Percentiles rank a stretch among this genome's conserved stretches.
These are phyloP conservation scores for Tragelaphus scriptus DNA, from an alignment of 2,113 vertebrate species.

Conservation along the genomic window DNA sequence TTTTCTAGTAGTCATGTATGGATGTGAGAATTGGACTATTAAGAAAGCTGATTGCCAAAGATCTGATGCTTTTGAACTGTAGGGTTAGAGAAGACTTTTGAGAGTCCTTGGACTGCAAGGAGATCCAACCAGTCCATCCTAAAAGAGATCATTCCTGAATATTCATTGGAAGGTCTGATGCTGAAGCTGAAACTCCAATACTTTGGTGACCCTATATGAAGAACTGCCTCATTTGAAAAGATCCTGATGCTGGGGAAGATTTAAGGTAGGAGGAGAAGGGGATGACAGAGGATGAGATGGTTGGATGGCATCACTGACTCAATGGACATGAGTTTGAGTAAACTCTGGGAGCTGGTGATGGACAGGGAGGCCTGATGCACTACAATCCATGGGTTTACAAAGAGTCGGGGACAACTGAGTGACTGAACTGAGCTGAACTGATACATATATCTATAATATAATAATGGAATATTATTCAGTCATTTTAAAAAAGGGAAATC, in stretches of 20 bases:
- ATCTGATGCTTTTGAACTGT: not conserved
- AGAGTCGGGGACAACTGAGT: fast-evolving
- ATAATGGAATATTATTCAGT: not conserved
- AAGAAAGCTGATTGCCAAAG: not conserved
- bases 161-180: not conserved
- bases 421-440: not conserved
- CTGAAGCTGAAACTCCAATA: not conserved
- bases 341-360: not conserved
- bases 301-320: not conserved
- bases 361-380: not conserved
- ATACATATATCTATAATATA: not conserved
- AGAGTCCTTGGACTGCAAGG: not conserved
- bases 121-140: not conserved
- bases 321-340: not conserved
- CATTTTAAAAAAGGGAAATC: not conserved
- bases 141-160: not conserved
- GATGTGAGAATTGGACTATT: not conserved
- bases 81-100: not conserved
- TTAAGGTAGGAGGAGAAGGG: not conserved
- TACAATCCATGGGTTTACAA: not conserved
- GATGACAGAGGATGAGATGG: not conserved
- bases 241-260: not conserved
- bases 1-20: not conserved
- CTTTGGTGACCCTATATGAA: not conserved
- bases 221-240: not conserved